A percentile compares a stretch with the other conserved stretches of the same genome.
phyloP scores from a whole-genome alignment of 2,113 vertebrate genomes.

The Perca flavescens region DNA sequence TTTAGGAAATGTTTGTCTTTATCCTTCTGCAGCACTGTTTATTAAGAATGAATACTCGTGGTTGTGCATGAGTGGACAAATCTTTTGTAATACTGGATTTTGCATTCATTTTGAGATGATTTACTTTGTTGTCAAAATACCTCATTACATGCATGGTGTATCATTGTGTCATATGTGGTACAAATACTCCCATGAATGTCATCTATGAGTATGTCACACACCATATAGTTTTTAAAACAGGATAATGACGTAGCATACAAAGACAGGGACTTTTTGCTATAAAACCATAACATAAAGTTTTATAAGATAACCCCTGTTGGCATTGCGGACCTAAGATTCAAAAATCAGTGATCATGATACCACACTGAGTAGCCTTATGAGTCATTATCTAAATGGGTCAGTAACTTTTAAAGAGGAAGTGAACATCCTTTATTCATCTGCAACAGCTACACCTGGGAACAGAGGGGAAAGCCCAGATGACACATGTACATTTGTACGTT shows the following conservation, averaged over 20 bases:
- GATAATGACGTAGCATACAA: neutral
- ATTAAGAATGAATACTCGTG: neutral
- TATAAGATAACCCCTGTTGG: neutral
- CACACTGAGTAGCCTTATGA: constrained; percentile 12
- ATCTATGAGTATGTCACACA: constrained; percentile 1
- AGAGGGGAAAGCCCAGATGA: constrained; percentile 46
- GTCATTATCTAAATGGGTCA: constrained; percentile 40
- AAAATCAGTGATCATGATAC: neutral
- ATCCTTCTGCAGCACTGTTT: neutral
- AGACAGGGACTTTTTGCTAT: constrained; percentile 21
- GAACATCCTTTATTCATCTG: constrained; percentile 35
- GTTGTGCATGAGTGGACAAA: constrained; percentile 7
- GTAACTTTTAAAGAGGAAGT: constrained; percentile 65
- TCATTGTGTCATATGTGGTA: neutral
- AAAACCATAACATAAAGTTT: neutral
- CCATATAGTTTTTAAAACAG: neutral
- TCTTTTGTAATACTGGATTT: constrained; percentile 38
- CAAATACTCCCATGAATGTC: constrained; percentile 17
- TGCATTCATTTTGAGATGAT: neutral
- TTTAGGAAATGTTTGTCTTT: neutral
- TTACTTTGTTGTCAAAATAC: neutral
- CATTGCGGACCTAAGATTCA: neutral
- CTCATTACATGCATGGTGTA: neutral
- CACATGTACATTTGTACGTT: neutral
- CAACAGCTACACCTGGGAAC: constrained; percentile 28